These are phyloP conservation scores for Athalia rosae DNA, from an alignment of 2,888 invertebrate species.

Conservation along the genomic window DNA sequence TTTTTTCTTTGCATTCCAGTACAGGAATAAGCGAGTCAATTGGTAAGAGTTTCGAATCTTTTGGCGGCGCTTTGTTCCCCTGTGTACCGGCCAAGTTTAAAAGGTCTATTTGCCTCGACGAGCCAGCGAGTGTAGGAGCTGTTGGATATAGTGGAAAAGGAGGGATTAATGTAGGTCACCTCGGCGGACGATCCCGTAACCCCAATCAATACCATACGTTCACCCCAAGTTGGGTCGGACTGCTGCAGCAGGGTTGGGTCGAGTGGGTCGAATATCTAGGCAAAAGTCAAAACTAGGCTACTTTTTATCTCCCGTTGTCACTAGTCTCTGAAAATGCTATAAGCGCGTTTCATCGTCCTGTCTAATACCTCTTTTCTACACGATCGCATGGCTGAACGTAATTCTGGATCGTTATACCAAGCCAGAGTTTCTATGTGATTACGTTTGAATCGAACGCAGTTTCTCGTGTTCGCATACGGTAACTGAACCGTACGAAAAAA, in stretches of 20 bases:
- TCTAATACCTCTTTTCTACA: background rate
- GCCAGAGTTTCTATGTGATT: too few species aligned
- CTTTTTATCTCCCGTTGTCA: conserved; percentile 6
- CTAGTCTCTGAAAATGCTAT: background rate
- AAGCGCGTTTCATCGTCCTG: background rate
- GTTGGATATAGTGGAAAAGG: conserved; percentile 35
- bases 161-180: conserved; percentile 45
- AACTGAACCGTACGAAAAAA: too few species aligned
- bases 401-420: background rate
- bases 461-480: too few species aligned
- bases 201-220: conserved; percentile 46
- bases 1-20: background rate
- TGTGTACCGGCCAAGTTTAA: conserved; percentile 20
- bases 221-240: conserved; percentile 41
- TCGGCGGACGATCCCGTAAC: conserved; percentile 44
- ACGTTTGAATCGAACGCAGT: too few species aligned
- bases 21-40: background rate
- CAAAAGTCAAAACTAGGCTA: conserved; percentile 26
- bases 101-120: conserved; percentile 14
- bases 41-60: background rate
- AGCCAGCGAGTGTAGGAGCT: background rate
- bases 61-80: conserved; percentile 18
- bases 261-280: conserved; percentile 43
- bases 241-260: conserved; percentile 40
- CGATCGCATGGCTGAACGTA: background rate